phyloP scores from a whole-genome alignment of 30 jellyfish, hydroid and myxozoan genomes.

The Pelagia noctiluca region DNA sequence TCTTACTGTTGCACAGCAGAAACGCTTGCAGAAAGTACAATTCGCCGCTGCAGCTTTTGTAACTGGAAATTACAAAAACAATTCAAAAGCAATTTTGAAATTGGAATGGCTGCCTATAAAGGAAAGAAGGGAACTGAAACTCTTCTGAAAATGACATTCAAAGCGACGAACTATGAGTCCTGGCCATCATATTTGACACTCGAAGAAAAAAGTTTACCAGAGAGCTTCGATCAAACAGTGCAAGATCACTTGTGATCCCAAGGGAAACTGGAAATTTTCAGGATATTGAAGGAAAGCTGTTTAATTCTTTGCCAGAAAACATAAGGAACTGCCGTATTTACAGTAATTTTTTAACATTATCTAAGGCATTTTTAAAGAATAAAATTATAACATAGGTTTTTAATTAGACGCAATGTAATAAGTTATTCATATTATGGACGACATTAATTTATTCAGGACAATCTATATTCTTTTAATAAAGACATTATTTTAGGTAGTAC shows the following conservation, averaged over 20 bases:
- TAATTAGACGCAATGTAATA: neutral
- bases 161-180: too few relatives aligned
- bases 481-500: conserved; percentile 9
- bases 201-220: conserved; percentile 50
- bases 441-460: too few relatives aligned
- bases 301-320: conserved; percentile 27
- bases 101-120: conserved; percentile 49
- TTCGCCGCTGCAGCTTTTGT: too few relatives aligned
- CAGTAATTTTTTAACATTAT: conserved; percentile 19
- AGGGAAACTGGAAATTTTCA: conserved; percentile 42
- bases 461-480: too few relatives aligned
- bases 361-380: neutral
- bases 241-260: conserved; percentile 55
- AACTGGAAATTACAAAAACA: too few relatives aligned
- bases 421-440: conserved; percentile 3
- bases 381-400: conserved; percentile 32
- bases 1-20: too few relatives aligned
- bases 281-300: conserved; percentile 25
- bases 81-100: too few relatives aligned
- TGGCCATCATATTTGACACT: conserved; percentile 51
- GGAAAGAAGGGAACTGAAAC: conserved; percentile 36
- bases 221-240: conserved; percentile 57
- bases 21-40: too few relatives aligned
- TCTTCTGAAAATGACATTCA: conserved; percentile 28
- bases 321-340: conserved; percentile 37